phyloP scores from a whole-genome alignment of 2,797 vertebrate genomes.

The Anguilla megastoma region DNA sequence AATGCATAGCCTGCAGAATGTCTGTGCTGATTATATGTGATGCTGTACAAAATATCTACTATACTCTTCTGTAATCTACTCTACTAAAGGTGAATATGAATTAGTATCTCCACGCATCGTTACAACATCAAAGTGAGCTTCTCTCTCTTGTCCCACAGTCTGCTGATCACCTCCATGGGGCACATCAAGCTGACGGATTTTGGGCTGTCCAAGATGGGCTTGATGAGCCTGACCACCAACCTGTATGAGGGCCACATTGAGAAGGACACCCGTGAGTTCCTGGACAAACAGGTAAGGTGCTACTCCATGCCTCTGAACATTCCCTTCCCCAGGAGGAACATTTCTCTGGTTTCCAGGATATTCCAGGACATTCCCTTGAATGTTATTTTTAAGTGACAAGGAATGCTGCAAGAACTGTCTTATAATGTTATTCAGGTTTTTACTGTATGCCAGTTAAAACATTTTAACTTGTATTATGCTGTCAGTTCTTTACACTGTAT shows the following conservation, averaged over 20 bases:
- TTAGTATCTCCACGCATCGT: neutral
- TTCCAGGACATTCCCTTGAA: neutral
- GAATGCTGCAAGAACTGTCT: neutral
- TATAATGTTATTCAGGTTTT: neutral
- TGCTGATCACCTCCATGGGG: slow-evolving; percentile 94
- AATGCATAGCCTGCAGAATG: no score
- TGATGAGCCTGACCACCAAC: slow-evolving; percentile 94
- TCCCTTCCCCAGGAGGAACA: neutral
- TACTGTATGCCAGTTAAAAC: neutral
- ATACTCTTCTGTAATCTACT: no score
- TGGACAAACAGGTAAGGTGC: slow-evolving; percentile 86
- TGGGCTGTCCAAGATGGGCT: slow-evolving; percentile 91
- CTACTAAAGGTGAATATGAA: no score
- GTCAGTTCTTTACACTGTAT: neutral
- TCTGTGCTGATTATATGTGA: no score
- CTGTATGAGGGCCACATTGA: slow-evolving; percentile 92
- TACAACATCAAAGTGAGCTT: slow-evolving; percentile 30
- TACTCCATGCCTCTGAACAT: neutral
- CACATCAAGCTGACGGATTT: slow-evolving; percentile 94
- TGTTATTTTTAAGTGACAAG: neutral
- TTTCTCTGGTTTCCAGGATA: neutral
- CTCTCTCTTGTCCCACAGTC: slow-evolving; percentile 63
- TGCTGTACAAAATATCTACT: no score
- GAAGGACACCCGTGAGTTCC: slow-evolving; percentile 89
- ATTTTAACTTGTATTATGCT: neutral